phyloP scores from a whole-genome alignment of 2,888 invertebrate genomes.

The Ramazzottius varieornatus region DNA sequence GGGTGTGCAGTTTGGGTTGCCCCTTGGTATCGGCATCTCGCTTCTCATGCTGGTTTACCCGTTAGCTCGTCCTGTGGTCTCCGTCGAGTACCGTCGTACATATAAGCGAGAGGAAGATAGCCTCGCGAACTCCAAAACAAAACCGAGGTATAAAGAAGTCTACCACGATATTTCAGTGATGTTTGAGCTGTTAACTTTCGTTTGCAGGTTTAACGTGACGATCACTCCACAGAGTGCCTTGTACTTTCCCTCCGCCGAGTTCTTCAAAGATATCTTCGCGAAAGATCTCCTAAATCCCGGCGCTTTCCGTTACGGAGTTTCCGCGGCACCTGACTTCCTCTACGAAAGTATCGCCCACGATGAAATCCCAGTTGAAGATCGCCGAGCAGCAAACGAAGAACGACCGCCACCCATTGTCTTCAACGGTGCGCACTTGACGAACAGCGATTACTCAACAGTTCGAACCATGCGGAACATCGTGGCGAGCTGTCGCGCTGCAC shows the following conservation, averaged over 20 bases:
- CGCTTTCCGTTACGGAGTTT: not conserved
- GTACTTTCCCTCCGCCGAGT: constrained; percentile 2
- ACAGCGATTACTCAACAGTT: not conserved
- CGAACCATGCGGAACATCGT: not conserved
- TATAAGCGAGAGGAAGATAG: not conserved
- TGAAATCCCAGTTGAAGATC: not conserved
- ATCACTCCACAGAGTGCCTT: not conserved
- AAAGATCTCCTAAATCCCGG: not conserved
- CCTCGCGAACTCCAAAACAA: not conserved
- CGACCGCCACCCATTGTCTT: not conserved
- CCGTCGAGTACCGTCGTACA: not conserved
- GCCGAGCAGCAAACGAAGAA: not conserved
- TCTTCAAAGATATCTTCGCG: constrained; percentile 1
- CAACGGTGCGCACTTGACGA: not conserved
- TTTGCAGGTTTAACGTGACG: not conserved
- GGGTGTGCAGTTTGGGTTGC: constrained; percentile 16
- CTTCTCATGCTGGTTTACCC: constrained; percentile 15
- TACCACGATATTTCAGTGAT: too few species aligned
- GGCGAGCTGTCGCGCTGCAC: not conserved
- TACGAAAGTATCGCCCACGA: not conserved
- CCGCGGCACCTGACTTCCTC: not conserved
- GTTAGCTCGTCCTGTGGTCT: not conserved
- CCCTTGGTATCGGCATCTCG: constrained; percentile 17
- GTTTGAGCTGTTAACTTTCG: too few species aligned
- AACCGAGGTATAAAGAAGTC: not conserved